Conservation (phyloP, 2,113 vertebrate species). For the pig (Sus scrofa) region T2T-Sscrofa CM000816.6:13774501-13775000, state of each 20-base stretch:
- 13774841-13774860: background rate
- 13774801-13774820: background rate
- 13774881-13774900: background rate
- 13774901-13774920: background rate
- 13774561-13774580: background rate
- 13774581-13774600: no score
- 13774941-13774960: background rate
- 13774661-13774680: no score
- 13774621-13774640: background rate
- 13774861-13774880: no score
- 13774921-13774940: fast-evolving
- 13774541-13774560: no score
- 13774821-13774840: fast-evolving
- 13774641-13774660: background rate
- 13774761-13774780: no score
- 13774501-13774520: background rate
- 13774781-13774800: no score
- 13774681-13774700: no score
- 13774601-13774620: background rate
- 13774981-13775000: background rate
- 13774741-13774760: no score
- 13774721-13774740: no score
- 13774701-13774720: no score
- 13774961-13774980: fast-evolving
- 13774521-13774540: background rate